Base-by-base conservation (phyloP, 2,113 vertebrate species). In the Gracilinanus agilis region DNA sequence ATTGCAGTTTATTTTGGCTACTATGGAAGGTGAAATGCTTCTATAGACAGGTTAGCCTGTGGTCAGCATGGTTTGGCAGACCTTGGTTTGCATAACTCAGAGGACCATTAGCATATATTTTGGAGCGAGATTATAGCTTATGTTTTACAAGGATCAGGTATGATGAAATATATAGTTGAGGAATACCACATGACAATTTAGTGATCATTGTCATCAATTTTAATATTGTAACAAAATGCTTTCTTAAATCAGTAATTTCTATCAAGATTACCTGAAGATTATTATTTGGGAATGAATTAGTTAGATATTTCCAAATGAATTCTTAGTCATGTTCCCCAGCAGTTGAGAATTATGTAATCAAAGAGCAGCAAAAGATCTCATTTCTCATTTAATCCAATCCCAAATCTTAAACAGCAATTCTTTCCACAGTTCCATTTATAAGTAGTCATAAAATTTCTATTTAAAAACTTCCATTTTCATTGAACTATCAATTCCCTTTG, bases 1-100 rank as follows among this genome's bases (percentile, higher is more conserved):
- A 96, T 95, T 94, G 92, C 34, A 9, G 92, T 97, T 94, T 96
- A 92, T 92, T 98, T 97, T 97, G 94, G 91, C 90, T 95, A 95
- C 91, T 83, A 9, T 56, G 58, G 54, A 90, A 96, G 93, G 92
- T 96, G 75, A 97, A 54, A 16, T 92, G 90, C 53, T 54, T 97
- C 53, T 94, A 89, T 9, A 92, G 94, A 92, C 90, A 61, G n/a
- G 53, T 93, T 92, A 95, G 91, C 56, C 27, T 96, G 96, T 94
- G 96, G 90, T 94, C 88, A 95, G 93, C 53, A 94, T 24, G 95
- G 16, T 94, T 89, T 93, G 94, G 53, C 93, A 96, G 40, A 56
- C 90, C 67, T 96, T 61, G 53, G 49, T 24, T 89, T 94, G 91
- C 91, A 12, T 90, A 90, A 93, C 44, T 67, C 94, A 94, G 40